Percentiles rank a stretch among this genome's conserved stretches.
Evolutionary conservation across 2,797 vertebrate genomes (phyloP).

Genomic region (Centropyge bicolor): DNA sequence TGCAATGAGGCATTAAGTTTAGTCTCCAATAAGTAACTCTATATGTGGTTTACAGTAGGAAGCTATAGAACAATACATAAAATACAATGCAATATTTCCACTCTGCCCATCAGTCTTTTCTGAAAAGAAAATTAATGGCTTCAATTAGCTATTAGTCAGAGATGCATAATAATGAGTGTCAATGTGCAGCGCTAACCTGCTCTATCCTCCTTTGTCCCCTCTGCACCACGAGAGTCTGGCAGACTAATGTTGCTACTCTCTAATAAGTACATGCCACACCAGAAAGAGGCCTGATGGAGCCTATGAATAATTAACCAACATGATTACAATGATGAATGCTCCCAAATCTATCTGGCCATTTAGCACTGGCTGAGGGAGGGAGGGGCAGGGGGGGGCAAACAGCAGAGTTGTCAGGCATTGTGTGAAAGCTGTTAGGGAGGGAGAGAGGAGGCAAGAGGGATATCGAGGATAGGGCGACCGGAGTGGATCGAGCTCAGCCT

Average conservation of each 20-base stretch:
- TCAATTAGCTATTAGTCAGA: slow-evolving; percentile 75
- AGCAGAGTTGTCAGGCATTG: slow-evolving; percentile 66
- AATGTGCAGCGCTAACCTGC: slow-evolving; percentile 57
- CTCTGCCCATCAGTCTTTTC: slow-evolving; percentile 50
- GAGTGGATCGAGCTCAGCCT: slow-evolving; percentile 48
- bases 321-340: slow-evolving; percentile 86
- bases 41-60: slow-evolving; percentile 38
- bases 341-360: slow-evolving; percentile 79
- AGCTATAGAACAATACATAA: slow-evolving; percentile 38
- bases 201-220: slow-evolving; percentile 72
- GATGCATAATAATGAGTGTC: slow-evolving; percentile 70
- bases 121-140: slow-evolving; percentile 73
- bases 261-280: slow-evolving; percentile 82
- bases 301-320: slow-evolving; percentile 86
- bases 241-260: slow-evolving; percentile 74
- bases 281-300: slow-evolving; percentile 82
- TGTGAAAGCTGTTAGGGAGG: slow-evolving; percentile 69
- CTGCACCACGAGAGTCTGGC: slow-evolving; percentile 62
- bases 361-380: slow-evolving; percentile 69
- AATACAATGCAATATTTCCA: slow-evolving; percentile 48
- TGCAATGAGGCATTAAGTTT: slow-evolving; percentile 37
- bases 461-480: slow-evolving; percentile 25
- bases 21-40: slow-evolving; percentile 36
- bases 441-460: slow-evolving; percentile 48
- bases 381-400: slow-evolving; percentile 48